phyloP scores from a whole-genome alignment of 2,888 invertebrate species.

The Bellardia bayeri region DNA sequence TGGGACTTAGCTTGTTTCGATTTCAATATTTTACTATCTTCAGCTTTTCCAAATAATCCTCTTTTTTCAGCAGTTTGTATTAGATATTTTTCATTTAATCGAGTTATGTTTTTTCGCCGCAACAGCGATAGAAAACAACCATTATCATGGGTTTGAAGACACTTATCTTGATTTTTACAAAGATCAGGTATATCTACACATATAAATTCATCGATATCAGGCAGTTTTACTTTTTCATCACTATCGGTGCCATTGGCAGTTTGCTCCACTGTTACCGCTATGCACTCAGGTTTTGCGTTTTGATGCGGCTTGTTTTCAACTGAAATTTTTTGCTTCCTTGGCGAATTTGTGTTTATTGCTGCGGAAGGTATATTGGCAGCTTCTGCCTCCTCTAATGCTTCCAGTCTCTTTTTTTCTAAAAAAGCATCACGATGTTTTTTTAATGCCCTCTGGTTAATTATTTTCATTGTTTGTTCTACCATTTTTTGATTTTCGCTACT shows the following conservation, averaged over 20 bases:
- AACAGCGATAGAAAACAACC: constrained; percentile 87
- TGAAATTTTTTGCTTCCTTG: constrained; percentile 74
- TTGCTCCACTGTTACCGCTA: constrained; percentile 31
- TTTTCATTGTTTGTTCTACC: constrained; percentile 88
- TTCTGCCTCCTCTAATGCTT: constrained; percentile 81
- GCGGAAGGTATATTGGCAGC: constrained; percentile 81
- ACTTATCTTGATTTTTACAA: constrained; percentile 85
- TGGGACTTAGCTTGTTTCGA: constrained; percentile 81
- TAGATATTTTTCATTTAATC: constrained; percentile 92
- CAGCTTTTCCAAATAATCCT: constrained; percentile 88
- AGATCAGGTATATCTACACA: constrained; percentile 86
- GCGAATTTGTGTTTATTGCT: constrained; percentile 78
- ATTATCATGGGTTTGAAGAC: constrained; percentile 83
- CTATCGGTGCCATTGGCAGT: constrained; percentile 70
- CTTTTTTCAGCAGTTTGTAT: constrained; percentile 92
- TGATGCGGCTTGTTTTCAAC: constrained; percentile 73
- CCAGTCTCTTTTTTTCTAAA: constrained; percentile 80
- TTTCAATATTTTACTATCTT: constrained; percentile 82
- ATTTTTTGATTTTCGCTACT: constrained; percentile 91
- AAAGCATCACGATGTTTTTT: constrained; percentile 87
- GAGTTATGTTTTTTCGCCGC: constrained; percentile 88
- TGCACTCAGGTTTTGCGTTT: constrained; percentile 14
- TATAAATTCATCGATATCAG: constrained; percentile 87
- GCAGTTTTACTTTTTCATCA: constrained; percentile 75
- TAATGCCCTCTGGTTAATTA: constrained; percentile 89